Base-by-base conservation (phyloP, 2,888 invertebrate species). In the Minunthozetes semirufus region DNA sequence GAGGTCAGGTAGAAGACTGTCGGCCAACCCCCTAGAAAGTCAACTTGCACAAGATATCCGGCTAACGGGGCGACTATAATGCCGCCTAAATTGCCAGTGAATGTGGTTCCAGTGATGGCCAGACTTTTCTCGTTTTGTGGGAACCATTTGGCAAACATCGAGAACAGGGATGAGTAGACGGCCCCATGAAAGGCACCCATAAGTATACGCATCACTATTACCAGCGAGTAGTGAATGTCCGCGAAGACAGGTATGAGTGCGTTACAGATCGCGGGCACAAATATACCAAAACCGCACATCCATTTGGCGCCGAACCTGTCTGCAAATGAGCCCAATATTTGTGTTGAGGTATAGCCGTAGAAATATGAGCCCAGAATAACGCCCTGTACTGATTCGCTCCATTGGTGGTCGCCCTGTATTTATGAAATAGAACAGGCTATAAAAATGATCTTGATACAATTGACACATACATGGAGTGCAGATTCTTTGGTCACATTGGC, bases 361-460 rank as follows among this genome's bases (percentile, higher is more conserved):
- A 77, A 78, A 72, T 78, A 79, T 3, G 78, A 77, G 6, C 79
- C 79, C n/a, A 79, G 61, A 17, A 79, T 77, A 17, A 79, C 56
- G 5, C 79, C 79, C 72, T 79, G 79, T 0, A 75, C 76, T 9
- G 77, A 73, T 3, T 77, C 78, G 71, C 66, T 77, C 79, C 79
- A 79, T 33, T n/a, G 27, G 33, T 66, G 38, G 0, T 0, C 38
- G 3, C 66, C 66, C 66, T 66, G 19, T 3, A 5, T 33, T 48
- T 48, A 48, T 11, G 15, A 46, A 59, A 59, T 48, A 48, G 15
- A n/a, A 6, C 13, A 48, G 11, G 2, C 13, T 6, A 48, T 48
- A 2, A 6, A n/a, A 17, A 48, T 59, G 27, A 25, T 25, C 19
- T n/a, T 53, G n/a, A 19, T 19, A n/a, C 8, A 9, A 59, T 25